Base-by-base conservation (phyloP, 2,113 vertebrate genomes). In the Mus spicilegus region DNA sequence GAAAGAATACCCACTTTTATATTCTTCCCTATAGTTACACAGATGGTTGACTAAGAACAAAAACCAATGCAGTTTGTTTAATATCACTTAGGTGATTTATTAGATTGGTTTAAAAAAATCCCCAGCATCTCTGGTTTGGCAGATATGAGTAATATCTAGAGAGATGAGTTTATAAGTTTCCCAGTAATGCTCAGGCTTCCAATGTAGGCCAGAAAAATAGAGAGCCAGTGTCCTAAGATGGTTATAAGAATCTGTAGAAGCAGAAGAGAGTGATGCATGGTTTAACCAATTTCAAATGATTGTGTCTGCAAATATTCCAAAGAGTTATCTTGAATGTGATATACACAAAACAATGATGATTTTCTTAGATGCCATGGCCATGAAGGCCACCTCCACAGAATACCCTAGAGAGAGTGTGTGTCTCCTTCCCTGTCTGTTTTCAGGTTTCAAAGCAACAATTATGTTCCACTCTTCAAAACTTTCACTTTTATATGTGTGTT, bases 401-500 rank as follows among this genome's bases (percentile, higher is more conserved):
- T 65, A 54, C 49, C 19, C 0, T 93, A 28, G n/a, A 92, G 89
- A 72, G 19, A 85, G 69, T 86, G 67, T 46, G 19, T 56, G 24
- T 89, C 36, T 89, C 24, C 61, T 4, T 72, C 73, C 94, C 7
- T 89, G 12, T 80, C 22, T 22, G 16, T 82, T 46, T 93, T 89
- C 39, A 82, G 20, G 5, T 54, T 67, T 67, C 33, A 78, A 89
- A 77, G 61, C 20, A 63, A 56, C 22, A 4, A 4, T 54, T 69
- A 5, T 81, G 13, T 11, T 61, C 9, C 54, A 67, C 5, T 78
- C 20, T 67, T 95, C 26, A 89, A 42, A 76, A 73, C 39, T 56
- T 42, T 89, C 87, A 88, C 14, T 8, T 90, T 91, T 49, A 42
- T 93, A 81, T 28, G 82, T 87, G 22, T 87, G n/a, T 46, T 82